These are phyloP conservation scores for Sebastes vulpes DNA, from an alignment of 2,797 vertebrate species.

Conservation along the genomic window DNA sequence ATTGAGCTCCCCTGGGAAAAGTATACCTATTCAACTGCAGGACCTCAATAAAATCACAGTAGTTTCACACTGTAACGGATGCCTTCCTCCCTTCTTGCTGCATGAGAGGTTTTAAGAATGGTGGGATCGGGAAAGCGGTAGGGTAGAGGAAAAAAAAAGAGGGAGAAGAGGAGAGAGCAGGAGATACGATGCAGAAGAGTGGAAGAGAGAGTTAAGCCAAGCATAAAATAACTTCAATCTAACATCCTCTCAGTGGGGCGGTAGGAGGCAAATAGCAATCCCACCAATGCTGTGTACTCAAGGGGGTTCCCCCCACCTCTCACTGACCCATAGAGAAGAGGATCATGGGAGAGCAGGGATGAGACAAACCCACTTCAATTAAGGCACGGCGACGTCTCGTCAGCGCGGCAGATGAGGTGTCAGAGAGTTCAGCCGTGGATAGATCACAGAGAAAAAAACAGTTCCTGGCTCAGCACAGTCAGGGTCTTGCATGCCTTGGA, in stretches of 20 bases:
- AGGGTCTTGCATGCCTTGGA: conserved; percentile 52
- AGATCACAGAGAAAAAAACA: conserved; percentile 72
- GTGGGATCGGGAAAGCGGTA: conserved; percentile 56
- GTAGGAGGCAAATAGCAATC: conserved; percentile 85
- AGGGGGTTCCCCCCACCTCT: conserved; percentile 81
- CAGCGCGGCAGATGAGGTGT: conserved; percentile 86
- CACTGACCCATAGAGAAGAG: conserved; percentile 86
- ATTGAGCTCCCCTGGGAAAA: conserved; percentile 62
- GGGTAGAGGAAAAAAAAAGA: conserved; percentile 57
- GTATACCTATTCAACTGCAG: conserved; percentile 71
- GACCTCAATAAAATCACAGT: conserved; percentile 69
- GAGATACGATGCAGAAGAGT: conserved; percentile 87
- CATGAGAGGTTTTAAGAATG: conserved; percentile 83
- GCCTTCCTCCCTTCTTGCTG: conserved; percentile 77
- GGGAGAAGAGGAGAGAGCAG: conserved; percentile 67
- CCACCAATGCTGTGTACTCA: conserved; percentile 76
- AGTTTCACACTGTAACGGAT: conserved; percentile 76
- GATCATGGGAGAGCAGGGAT: conserved; percentile 84
- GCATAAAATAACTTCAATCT: conserved; percentile 88
- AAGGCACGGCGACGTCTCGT: conserved; percentile 83
- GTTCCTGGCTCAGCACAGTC: conserved; percentile 77
- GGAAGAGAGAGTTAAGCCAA: conserved; percentile 85
- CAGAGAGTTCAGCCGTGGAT: conserved; percentile 84
- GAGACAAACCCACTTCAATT: conserved; percentile 89
- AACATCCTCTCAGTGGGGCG: conserved; percentile 83